These are phyloP conservation scores for Meloidogyne floridensis DNA, from an alignment of 1,140 invertebrate genomes.

Conservation along the genomic window DNA sequence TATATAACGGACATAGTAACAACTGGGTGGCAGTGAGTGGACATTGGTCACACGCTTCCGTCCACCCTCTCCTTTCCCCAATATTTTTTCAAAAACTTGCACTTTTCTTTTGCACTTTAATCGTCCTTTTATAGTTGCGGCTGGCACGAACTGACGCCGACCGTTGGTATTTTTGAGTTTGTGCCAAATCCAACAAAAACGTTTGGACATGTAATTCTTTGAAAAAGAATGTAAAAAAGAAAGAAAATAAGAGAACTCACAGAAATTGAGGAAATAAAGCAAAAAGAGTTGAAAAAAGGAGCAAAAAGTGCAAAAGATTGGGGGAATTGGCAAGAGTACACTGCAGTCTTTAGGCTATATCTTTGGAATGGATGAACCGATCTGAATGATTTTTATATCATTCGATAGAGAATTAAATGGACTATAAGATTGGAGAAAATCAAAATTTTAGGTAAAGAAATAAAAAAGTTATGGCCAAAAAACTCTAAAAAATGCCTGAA, in stretches of 20 bases:
- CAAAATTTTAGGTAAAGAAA: no score
- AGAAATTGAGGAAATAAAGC: neutral
- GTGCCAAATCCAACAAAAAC: neutral
- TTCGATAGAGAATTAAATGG: no score
- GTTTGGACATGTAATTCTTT: neutral
- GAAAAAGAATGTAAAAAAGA: neutral
- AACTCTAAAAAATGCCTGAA: no score
- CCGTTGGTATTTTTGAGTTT: neutral
- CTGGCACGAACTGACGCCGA: neutral
- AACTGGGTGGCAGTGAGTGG: neutral
- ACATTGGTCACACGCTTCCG: neutral
- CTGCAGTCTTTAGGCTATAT: no score
- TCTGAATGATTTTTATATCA: no score
- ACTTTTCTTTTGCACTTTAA: no score
- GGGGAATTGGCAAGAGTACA: no score
- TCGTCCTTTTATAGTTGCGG: neutral
- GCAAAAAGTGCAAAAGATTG: neutral
- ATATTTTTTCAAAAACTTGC: neutral
- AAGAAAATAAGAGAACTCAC: constrained; percentile 6
- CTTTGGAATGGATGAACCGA: no score
- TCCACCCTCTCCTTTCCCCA: neutral
- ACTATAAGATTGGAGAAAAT: no score
- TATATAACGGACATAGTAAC: neutral
- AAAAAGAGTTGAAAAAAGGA: neutral
- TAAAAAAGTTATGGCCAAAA: no score